Percentiles rank a stretch among this genome's conserved stretches.
These are phyloP conservation scores for Callipepla californica DNA, from an alignment of 2,113 vertebrate species.

Conservation along the genomic window DNA sequence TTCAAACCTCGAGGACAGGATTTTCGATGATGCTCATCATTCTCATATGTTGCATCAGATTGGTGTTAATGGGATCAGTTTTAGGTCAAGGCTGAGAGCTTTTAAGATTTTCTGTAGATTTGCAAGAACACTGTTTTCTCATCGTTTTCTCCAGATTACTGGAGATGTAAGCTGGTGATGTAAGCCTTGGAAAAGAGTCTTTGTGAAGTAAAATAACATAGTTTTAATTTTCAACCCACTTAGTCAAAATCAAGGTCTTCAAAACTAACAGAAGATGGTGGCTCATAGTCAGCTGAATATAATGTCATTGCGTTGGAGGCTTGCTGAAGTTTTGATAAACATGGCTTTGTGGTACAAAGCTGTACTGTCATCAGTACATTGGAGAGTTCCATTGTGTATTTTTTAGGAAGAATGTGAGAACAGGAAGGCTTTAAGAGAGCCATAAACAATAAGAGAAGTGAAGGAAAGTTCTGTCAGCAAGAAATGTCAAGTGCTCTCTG, in stretches of 20 bases:
- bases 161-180: not conserved
- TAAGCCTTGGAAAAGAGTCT: not conserved
- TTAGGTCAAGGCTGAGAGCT: not conserved
- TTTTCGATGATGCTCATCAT: not conserved
- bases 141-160: not conserved
- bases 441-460: not conserved
- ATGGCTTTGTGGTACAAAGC: not conserved
- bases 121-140: not conserved
- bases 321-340: not conserved
- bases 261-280: not conserved
- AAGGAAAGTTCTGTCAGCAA: not conserved
- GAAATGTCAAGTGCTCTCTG: not conserved
- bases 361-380: not conserved
- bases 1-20: not conserved
- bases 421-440: not conserved
- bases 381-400: not conserved
- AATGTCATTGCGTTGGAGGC: not conserved
- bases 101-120: not conserved
- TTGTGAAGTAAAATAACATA: not conserved
- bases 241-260: not conserved
- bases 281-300: not conserved
- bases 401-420: not conserved
- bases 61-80: constrained; percentile 52
- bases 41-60: not conserved
- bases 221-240: not conserved